Percentiles rank a stretch among this genome's conserved stretches.
phyloP scores from a whole-genome alignment of 2,888 invertebrate genomes.

The Spatulosminthurus flaviceps region DNA sequence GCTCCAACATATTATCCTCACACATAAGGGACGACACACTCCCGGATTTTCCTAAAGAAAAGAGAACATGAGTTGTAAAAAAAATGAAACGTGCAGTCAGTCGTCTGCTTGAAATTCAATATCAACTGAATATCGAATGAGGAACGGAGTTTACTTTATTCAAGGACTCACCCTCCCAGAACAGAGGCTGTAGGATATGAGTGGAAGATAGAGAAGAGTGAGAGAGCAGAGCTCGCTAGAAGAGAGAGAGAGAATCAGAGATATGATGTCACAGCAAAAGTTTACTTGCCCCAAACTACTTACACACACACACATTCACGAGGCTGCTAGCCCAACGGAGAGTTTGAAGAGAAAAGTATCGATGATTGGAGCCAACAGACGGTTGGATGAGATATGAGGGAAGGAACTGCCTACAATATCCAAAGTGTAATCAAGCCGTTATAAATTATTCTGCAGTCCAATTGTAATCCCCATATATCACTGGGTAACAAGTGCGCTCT shows the following conservation, averaged over 20 bases:
- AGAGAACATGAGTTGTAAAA: slow-evolving; percentile 4
- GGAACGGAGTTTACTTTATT: slow-evolving; percentile 14
- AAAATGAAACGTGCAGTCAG: slow-evolving; percentile 22
- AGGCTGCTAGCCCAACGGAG: background rate
- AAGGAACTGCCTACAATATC: slow-evolving; percentile 52
- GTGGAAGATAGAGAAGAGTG: background rate
- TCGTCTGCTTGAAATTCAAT: slow-evolving; percentile 20
- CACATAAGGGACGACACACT: slow-evolving; percentile 1
- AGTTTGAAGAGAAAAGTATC: slow-evolving; percentile 17
- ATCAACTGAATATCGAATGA: slow-evolving; percentile 18
- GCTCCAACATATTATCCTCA: background rate
- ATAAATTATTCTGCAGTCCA: slow-evolving; percentile 55
- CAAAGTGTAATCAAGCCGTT: slow-evolving; percentile 55
- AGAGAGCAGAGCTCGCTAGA: background rate
- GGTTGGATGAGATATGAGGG: slow-evolving; percentile 51
- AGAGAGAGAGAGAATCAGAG: slow-evolving; percentile 16
- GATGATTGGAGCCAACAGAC: slow-evolving; percentile 43
- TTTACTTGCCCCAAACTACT: background rate
- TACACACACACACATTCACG: background rate
- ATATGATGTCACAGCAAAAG: slow-evolving; percentile 11
- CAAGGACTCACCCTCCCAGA: background rate
- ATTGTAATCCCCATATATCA: slow-evolving; percentile 55
- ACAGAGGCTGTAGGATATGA: background rate
- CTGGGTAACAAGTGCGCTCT: slow-evolving; percentile 43
- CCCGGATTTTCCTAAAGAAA: background rate